Evolutionary conservation across 2,113 vertebrate genomes (phyloP).

Genomic region (Hemibagrus wyckioides): DNA sequence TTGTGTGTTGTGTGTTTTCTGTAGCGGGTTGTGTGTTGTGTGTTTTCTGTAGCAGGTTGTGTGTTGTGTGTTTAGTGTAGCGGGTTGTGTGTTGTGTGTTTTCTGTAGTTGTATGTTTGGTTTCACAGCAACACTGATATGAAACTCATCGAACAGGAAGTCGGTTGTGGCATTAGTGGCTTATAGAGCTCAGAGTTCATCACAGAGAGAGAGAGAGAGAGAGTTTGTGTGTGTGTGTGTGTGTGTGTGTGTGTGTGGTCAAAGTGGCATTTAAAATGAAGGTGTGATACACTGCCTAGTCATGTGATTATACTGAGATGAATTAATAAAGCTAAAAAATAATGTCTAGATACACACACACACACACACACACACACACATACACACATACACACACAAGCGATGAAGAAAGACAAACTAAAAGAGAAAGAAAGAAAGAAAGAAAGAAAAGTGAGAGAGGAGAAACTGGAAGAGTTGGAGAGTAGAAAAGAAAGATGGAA

Average conservation of each 20-base stretch:
- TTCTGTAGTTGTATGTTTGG: slow-evolving; percentile 56
- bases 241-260: slow-evolving; percentile 1
- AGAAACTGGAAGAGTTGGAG: not conserved
- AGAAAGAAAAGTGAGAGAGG: not conserved
- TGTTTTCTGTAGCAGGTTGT: not conserved
- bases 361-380: not conserved
- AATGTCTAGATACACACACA: not conserved
- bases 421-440: not conserved
- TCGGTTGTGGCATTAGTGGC: slow-evolving; percentile 75
- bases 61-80: not conserved
- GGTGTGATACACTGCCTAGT: not conserved
- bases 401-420: too few relatives aligned
- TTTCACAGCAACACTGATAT: slow-evolving; percentile 66
- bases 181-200: slow-evolving; percentile 65
- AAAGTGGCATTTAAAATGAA: not conserved
- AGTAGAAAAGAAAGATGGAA: not conserved
- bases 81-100: slow-evolving; percentile 15
- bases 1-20: not conserved
- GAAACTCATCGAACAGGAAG: slow-evolving; percentile 76
- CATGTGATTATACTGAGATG: not conserved
- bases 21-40: not conserved
- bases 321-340: not conserved
- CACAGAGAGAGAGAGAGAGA: slow-evolving; percentile 58
- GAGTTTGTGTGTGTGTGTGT: slow-evolving; percentile 3
- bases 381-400: not conserved